Evolutionary conservation across 2,797 vertebrate species (phyloP).

Genomic region (Sebastes variabilis): DNA sequence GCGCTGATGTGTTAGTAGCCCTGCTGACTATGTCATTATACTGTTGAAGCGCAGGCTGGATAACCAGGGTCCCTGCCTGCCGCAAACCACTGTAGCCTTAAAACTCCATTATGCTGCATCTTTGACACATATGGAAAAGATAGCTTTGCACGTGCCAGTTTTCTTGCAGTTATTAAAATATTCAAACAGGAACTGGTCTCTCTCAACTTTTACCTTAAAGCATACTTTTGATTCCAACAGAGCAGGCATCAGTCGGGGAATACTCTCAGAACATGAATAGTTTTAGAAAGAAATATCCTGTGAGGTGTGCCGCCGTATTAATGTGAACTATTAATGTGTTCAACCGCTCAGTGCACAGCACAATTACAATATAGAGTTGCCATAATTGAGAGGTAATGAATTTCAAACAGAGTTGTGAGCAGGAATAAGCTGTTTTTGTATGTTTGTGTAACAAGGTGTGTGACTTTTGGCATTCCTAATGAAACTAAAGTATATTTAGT

Average conservation of each 20-base stretch:
- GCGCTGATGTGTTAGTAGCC: slow-evolving; percentile 88
- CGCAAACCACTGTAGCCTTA: slow-evolving; percentile 36
- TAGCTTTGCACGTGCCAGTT: not conserved
- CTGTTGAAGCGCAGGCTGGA: slow-evolving; percentile 41
- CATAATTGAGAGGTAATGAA: not conserved
- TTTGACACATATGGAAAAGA: slow-evolving; percentile 41
- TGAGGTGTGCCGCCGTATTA: not conserved
- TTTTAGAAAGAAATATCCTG: not conserved
- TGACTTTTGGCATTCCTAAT: not conserved
- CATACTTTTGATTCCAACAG: not conserved
- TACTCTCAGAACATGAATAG: not conserved
- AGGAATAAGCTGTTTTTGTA: not conserved
- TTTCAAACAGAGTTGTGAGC: not conserved
- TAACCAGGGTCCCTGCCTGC: slow-evolving; percentile 46
- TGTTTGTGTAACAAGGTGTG: not conserved
- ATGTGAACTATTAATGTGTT: not conserved
- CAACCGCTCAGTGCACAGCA: not conserved
- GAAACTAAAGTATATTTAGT: not conserved
- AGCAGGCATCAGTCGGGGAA: not conserved
- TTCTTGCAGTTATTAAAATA: slow-evolving; percentile 20
- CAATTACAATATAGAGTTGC: not conserved
- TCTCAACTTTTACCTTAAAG: slow-evolving; percentile 1
- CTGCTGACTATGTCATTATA: slow-evolving; percentile 82
- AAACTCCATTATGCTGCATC: slow-evolving; percentile 21
- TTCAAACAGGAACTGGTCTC: not conserved